Evolutionary conservation across 2,113 vertebrate species (phyloP), one percentile per base, ranked within the genome.

Genomic region (Nibea coibor): DNA sequence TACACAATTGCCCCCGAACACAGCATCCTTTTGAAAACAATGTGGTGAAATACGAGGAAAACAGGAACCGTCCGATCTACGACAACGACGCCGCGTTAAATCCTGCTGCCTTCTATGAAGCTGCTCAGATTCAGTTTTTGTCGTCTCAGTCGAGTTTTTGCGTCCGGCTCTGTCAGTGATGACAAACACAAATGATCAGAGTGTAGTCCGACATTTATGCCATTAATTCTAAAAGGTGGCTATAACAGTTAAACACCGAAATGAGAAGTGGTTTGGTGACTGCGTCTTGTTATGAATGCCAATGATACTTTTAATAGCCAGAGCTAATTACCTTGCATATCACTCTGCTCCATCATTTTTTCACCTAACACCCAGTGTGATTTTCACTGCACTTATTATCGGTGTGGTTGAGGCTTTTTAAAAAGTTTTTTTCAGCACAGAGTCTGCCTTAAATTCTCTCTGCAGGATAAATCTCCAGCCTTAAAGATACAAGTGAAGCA

Each of bases 401-500:
- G 35, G n/a, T 24, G 57, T 47, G 24, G 39, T 28, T 53, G 16
- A 42, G 11, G 8, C 5, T 48, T 15, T 28, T 69, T 68, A 31
- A 51, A 68, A 12, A 22, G 14, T 7, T 50, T 16, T 69, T 70
- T 69, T 39, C 15, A 2, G 26, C 17, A 15, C 10, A 14, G 3
- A 22, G 20, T 24, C 69, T 53, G 2, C 50, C 12, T 63, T 35
- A 28, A 24, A 72, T 58, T 20, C 54, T 22, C 15, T 75, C 75
- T 12, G 20, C 4, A 19, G 68, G 50, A 42, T 22, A 45, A 26
- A 74, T 16, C 12, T 26, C 42, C 0, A 10, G 57, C 45, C 59
- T 42, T 78, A 57, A 89, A 78, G 80, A 88, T 10, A 58, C 31
- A 16, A 82, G 72, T 11, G 58, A 66, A 69, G 80, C 69, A 79